phyloP scores from a whole-genome alignment of 2,888 invertebrate species.

The Drosophila bunnanda region DNA sequence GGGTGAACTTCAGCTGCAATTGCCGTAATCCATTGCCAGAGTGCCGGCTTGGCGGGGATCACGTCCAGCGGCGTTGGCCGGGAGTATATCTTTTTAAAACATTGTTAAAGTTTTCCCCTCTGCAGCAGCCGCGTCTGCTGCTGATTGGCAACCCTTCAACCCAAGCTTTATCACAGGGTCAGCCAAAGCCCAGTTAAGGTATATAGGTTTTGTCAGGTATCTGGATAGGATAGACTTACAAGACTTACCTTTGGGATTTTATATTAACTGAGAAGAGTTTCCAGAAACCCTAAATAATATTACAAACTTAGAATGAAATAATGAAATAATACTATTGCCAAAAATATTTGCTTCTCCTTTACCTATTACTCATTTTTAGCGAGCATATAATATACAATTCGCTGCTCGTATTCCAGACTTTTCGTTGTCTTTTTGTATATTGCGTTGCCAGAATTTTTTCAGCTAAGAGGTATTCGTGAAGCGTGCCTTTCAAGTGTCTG shows the following conservation, averaged over 20 bases:
- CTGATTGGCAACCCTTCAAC: constrained; percentile 48
- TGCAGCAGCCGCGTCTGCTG: constrained; percentile 28
- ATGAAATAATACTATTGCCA: neutral
- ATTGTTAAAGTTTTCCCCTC: constrained; percentile 75
- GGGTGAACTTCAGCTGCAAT: constrained; percentile 68
- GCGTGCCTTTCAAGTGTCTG: constrained; percentile 14
- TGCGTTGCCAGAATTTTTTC: neutral
- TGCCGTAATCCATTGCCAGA: constrained; percentile 74
- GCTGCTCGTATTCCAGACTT: neutral
- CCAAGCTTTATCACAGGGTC: constrained; percentile 27
- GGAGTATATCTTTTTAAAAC: constrained; percentile 79
- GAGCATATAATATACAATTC: no score
- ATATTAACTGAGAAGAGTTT: no score
- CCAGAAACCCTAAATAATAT: no score
- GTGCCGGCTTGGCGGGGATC: constrained; percentile 69
- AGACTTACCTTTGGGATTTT: neutral
- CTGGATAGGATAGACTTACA: neutral
- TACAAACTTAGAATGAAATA: neutral
- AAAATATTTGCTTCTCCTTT: neutral
- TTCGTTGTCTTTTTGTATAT: neutral
- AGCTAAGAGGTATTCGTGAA: constrained; percentile 19
- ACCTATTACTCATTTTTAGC: neutral
- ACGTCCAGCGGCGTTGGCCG: constrained; percentile 68
- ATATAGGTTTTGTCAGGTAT: constrained; percentile 6
- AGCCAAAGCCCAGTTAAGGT: neutral